Conservation (phyloP, 2,888 invertebrate genomes). For the Plebejus melissa region DNA sequence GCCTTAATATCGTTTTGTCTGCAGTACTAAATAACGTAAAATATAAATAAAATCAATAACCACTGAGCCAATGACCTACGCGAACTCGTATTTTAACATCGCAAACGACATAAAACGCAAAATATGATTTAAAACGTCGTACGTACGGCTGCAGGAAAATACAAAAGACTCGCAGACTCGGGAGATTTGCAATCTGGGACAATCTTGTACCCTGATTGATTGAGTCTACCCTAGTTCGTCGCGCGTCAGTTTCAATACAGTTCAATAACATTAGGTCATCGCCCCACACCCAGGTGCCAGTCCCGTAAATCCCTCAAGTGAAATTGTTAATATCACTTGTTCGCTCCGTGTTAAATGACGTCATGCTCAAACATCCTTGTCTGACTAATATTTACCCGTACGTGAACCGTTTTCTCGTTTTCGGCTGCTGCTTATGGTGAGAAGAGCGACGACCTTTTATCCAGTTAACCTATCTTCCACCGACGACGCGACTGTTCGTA, state of each 20-base stretch:
- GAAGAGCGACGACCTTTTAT: conserved; percentile 21
- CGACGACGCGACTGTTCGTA: background rate
- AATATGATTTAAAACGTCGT: background rate
- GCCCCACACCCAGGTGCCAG: conserved; percentile 44
- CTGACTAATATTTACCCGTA: conserved; percentile 21
- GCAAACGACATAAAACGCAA: background rate
- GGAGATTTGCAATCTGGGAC: conserved; percentile 24
- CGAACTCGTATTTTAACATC: background rate
- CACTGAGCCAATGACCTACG: conserved; percentile 1
- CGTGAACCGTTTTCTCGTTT: conserved; percentile 24
- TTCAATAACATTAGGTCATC: conserved; percentile 49
- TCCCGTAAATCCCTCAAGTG: conserved; percentile 19
- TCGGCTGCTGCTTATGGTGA: conserved; percentile 4
- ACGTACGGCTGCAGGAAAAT: background rate
- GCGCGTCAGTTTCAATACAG: conserved; percentile 37
- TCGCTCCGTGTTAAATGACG: conserved; percentile 9
- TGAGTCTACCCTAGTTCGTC: conserved; percentile 24
- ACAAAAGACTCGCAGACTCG: background rate
- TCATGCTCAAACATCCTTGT: conserved; percentile 20
- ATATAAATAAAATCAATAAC: background rate
- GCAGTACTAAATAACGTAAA: conserved; percentile 1
- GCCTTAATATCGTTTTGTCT: background rate
- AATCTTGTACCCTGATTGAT: conserved; percentile 26
- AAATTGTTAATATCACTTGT: conserved; percentile 6
- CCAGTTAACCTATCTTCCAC: conserved; percentile 1